phyloP scores from a whole-genome alignment of 2,888 invertebrate species.

The Polia nebulosa region DNA sequence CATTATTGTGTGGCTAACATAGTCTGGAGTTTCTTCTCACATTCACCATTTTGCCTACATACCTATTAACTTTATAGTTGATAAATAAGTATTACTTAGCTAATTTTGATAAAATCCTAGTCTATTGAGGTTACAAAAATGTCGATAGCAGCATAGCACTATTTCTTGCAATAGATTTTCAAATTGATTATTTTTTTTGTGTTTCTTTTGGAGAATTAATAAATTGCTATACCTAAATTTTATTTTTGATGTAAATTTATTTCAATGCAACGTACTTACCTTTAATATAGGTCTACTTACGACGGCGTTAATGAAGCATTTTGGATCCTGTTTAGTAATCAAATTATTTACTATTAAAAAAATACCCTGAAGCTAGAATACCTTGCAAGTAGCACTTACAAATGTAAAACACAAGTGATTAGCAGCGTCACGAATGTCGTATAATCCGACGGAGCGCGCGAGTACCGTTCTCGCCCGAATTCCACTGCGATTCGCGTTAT shows the following conservation, averaged over 20 bases:
- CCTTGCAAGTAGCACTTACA: constrained; percentile 39
- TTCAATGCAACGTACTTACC: not conserved
- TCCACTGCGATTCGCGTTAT: constrained; percentile 82
- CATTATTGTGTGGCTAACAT: not conserved
- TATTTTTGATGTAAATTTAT: not conserved
- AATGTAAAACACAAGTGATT: constrained; percentile 51
- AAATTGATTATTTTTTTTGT: not conserved
- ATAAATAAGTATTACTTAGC: not conserved
- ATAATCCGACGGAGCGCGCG: constrained; percentile 60
- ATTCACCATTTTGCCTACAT: not conserved
- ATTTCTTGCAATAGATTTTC: constrained; percentile 5
- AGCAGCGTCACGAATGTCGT: constrained; percentile 57
- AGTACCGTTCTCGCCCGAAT: constrained; percentile 86
- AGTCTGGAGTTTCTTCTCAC: not conserved
- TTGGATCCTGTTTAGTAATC: not conserved
- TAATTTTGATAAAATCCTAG: not conserved
- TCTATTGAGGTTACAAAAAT: not conserved
- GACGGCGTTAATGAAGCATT: not conserved
- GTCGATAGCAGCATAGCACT: constrained; percentile 21
- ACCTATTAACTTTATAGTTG: not conserved
- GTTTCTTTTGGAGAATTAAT: too few species aligned
- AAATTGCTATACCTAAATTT: too few species aligned
- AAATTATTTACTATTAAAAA: constrained; percentile 17
- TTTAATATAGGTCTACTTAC: not conserved
- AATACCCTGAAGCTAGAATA: constrained; percentile 48